Evolutionary conservation across 1,140 invertebrate genomes (phyloP).

Genomic region (Drosophila takahashii): DNA sequence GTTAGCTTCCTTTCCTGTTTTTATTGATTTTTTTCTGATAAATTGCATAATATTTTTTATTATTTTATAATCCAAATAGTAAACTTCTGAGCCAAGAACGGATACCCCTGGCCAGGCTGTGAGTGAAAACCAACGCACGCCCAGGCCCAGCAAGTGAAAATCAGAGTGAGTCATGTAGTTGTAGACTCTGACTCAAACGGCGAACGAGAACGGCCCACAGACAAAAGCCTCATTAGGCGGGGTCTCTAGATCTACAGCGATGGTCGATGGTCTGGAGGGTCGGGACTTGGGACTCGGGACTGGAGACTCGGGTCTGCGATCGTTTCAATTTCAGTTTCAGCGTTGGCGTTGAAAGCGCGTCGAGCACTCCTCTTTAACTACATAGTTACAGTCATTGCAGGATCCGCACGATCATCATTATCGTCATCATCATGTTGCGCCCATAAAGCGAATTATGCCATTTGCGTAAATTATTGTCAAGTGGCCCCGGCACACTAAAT

Average conservation of each 20-base stretch:
- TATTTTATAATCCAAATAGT: too few relatives aligned
- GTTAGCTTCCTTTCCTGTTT: too few relatives aligned
- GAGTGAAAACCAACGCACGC: conserved; percentile 17
- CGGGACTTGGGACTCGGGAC: conserved; percentile 7
- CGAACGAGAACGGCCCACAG: conserved; percentile 54
- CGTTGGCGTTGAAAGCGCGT: conserved; percentile 81
- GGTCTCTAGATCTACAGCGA: conserved; percentile 30
- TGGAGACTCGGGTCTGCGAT: conserved; percentile 18
- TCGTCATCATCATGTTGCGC: conserved; percentile 62
- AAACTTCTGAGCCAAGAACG: background rate
- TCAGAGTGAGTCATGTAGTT: conserved; percentile 60
- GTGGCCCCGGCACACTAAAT: conserved; percentile 69
- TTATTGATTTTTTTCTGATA: too few relatives aligned
- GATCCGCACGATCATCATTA: conserved; percentile 52
- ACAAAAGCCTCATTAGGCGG: conserved; percentile 79
- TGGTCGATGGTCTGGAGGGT: conserved; percentile 29
- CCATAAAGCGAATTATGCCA: conserved; percentile 76
- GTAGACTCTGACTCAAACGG: conserved; percentile 1
- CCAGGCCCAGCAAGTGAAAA: conserved; percentile 63
- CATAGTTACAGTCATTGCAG: conserved; percentile 74
- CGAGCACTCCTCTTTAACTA: conserved; percentile 77
- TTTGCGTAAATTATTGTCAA: conserved; percentile 82
- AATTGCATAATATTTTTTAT: too few relatives aligned
- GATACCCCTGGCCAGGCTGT: background rate
- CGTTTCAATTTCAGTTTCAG: conserved; percentile 78